Evolutionary conservation across 2,113 vertebrate genomes (phyloP), one percentile per base, ranked within the genome.

Genomic region (Dicentrarchus labrax): DNA sequence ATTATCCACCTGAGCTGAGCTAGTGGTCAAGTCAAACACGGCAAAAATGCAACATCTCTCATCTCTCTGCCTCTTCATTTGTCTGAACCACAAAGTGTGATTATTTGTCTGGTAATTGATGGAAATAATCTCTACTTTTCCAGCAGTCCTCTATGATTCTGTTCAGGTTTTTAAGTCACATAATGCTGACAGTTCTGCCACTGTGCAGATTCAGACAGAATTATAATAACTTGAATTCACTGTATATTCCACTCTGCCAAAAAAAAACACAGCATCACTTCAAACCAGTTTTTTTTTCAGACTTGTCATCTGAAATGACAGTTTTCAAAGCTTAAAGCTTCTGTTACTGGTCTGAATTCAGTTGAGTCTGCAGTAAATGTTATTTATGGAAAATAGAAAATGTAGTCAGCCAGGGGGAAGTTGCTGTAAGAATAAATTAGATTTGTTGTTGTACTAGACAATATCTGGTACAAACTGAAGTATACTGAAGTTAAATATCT

Each of bases 1-100:
- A 86, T 92, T 84, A 89, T 68, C 36, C 81, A 88, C 72, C 86
- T 59, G 85, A 85, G 67, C 73, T 30, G 17, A 10, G 76, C 19
- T 11, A 1, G 24, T 22, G 67, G 41, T n/a, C 70, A 4, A 72
- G 43, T 62, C 12, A 57, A 72, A 64, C 54, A 51, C 22, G 22
- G 61, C 6, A 39, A 69, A 43, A 53, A 21, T 36, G 6, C 21
- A 53, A 56, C 22, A 15, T 47, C 30, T 53, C 21, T 11, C 5
- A 59, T 76, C 39, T 70, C 38, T 74, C 24, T 38, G 16, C 10
- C 5, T 70, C 4, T 66, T 30, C 12, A 1, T 79, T 66, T 64
- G 17, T 76, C 30, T 45, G n/a, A 67, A 38, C 9, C 39, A 48
- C n/a, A 60, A 47, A 65, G 11, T 30, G 21, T 13, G 5, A 21